Conservation (phyloP, 1,140 invertebrate genomes). For the Asbolus verrucosus region DNA sequence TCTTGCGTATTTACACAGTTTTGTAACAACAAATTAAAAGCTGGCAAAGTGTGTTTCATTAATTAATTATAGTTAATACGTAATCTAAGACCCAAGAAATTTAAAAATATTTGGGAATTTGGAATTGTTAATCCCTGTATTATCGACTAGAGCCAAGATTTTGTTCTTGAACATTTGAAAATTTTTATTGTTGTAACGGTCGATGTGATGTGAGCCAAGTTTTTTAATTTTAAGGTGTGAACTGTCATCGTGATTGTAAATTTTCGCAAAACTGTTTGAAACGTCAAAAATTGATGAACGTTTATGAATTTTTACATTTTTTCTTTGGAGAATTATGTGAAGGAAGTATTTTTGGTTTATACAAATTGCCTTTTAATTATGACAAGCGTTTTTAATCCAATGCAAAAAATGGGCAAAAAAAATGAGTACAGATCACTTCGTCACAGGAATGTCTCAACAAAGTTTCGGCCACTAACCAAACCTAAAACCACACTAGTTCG, state of each 20-base stretch:
- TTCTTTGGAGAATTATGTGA: not conserved
- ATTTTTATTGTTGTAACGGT: constrained; percentile 11
- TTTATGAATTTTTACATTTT: constrained; percentile 23
- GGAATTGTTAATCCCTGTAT: no score
- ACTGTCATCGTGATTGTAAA: constrained; percentile 13
- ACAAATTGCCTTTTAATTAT: constrained; percentile 26
- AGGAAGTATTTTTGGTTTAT: constrained; percentile 15
- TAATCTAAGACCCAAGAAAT: no score
- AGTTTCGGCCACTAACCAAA: constrained; percentile 23
- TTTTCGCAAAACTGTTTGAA: constrained; percentile 15
- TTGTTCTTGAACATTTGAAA: not conserved
- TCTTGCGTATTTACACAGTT: no score
- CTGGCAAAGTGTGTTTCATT: no score
- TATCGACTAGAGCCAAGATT: constrained; percentile 7
- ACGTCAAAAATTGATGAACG: constrained; percentile 36
- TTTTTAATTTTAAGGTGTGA: not conserved
- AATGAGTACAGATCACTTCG: constrained; percentile 52
- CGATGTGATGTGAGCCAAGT: constrained; percentile 1
- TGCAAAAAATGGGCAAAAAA: constrained; percentile 56
- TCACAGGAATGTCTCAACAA: constrained; percentile 42
- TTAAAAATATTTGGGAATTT: no score
- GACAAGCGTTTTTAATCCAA: constrained; percentile 19
- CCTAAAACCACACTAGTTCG: constrained; percentile 41
- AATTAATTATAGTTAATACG: no score
- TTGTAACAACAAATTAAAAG: no score